Evolutionary conservation across 2,888 invertebrate genomes (phyloP).

Genomic region (Campoplex nolae): DNA sequence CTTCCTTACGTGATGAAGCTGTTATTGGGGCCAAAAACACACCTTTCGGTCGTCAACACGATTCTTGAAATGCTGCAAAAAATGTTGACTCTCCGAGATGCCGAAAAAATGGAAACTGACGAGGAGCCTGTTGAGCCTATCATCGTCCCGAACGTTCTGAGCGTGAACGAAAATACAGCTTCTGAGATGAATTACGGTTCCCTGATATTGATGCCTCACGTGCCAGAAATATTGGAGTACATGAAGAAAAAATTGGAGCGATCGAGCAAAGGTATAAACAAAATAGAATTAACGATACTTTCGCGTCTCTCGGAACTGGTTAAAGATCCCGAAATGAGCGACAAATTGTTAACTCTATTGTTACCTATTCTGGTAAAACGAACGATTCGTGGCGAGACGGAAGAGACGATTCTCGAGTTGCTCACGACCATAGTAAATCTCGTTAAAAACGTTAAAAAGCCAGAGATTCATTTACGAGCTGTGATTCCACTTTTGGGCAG

Average conservation of each 20-base stretch:
- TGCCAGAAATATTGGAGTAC: conserved; percentile 89
- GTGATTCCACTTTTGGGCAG: conserved; percentile 91
- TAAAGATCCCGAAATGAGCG: conserved; percentile 88
- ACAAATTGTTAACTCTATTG: conserved; percentile 89
- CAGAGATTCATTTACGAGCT: conserved; percentile 89
- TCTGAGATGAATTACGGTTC: conserved; percentile 89
- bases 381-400: conserved; percentile 87
- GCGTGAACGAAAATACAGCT: conserved; percentile 63
- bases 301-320: conserved; percentile 92
- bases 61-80: conserved; percentile 92
- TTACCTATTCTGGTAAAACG: conserved; percentile 90
- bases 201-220: conserved; percentile 90
- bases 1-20: conserved; percentile 90
- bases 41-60: conserved; percentile 88
- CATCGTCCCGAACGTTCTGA: conserved; percentile 73
- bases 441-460: conserved; percentile 88
- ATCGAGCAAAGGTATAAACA: conserved; percentile 87
- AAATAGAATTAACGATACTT: conserved; percentile 90
- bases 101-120: conserved; percentile 84
- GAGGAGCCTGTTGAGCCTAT: conserved; percentile 71
- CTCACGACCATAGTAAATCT: conserved; percentile 91
- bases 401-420: conserved; percentile 90
- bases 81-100: conserved; percentile 88
- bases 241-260: conserved; percentile 89
- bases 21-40: conserved; percentile 89